These are phyloP conservation scores for Herpetotheres cachinnans DNA, from an alignment of 2,113 vertebrate species.

Conservation along the genomic window DNA sequence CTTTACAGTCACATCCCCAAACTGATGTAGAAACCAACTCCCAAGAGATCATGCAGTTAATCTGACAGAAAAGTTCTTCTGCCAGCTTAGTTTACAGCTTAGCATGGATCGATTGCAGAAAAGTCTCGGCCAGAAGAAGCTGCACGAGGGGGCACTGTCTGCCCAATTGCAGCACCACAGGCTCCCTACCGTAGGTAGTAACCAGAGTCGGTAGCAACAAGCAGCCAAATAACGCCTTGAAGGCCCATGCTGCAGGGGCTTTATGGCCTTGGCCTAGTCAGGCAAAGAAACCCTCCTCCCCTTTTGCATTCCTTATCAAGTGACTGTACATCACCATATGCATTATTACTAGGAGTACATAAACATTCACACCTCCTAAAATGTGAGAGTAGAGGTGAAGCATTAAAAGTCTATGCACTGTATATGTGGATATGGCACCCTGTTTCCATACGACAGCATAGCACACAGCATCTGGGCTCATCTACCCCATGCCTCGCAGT, in stretches of 20 bases:
- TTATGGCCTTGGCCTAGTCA: background rate
- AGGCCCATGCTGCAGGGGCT: rapidly evolving
- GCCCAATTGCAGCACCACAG: background rate
- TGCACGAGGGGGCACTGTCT: background rate
- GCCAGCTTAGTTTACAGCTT: background rate
- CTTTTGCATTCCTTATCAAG: background rate
- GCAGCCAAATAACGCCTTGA: background rate
- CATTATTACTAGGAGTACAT: background rate
- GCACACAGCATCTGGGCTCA: background rate
- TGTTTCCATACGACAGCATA: background rate
- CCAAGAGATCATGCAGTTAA: background rate
- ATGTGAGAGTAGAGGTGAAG: background rate
- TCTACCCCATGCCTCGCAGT: background rate
- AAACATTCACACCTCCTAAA: background rate
- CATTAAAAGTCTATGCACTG: background rate
- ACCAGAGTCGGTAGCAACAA: background rate
- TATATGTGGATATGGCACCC: background rate
- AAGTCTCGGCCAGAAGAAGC: background rate
- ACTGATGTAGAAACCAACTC: background rate
- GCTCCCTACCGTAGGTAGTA: background rate
- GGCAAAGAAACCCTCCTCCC: background rate
- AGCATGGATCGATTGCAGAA: background rate
- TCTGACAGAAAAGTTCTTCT: background rate
- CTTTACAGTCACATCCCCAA: background rate
- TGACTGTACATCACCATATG: background rate